A percentile compares a stretch with the other conserved stretches of the same genome.
phyloP scores from a whole-genome alignment of 2,888 invertebrate genomes.

The Halocaridina rubra region DNA sequence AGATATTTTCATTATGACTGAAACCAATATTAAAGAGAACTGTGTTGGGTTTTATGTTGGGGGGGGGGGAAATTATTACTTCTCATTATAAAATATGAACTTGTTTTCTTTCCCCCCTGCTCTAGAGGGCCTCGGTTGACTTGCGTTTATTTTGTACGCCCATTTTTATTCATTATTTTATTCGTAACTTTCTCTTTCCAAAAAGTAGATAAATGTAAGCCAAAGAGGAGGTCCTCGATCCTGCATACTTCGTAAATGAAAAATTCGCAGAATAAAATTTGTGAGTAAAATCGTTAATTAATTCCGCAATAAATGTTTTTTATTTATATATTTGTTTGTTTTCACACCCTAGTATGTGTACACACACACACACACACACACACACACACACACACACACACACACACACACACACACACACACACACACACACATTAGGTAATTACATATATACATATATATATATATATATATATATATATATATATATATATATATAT shows the following conservation, averaged over 20 bases:
- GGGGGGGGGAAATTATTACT: no score
- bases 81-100: no score
- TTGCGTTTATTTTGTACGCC: no score
- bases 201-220: not conserved
- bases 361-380: not conserved
- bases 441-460: no score
- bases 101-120: no score
- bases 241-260: no score
- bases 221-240: no score
- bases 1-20: no score
- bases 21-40: no score
- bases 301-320: not conserved
- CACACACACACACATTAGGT: no score
- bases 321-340: not conserved
- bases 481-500: not conserved
- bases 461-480: not conserved
- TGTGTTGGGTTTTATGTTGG: no score
- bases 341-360: not conserved
- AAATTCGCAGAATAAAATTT: not conserved
- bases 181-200: not conserved
- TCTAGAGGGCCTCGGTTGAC: no score
- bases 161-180: not conserved
- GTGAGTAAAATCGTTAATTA: not conserved
- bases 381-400: not conserved
- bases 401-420: not conserved